Conservation (phyloP, 2,113 vertebrate species). For the Parus major region DNA sequence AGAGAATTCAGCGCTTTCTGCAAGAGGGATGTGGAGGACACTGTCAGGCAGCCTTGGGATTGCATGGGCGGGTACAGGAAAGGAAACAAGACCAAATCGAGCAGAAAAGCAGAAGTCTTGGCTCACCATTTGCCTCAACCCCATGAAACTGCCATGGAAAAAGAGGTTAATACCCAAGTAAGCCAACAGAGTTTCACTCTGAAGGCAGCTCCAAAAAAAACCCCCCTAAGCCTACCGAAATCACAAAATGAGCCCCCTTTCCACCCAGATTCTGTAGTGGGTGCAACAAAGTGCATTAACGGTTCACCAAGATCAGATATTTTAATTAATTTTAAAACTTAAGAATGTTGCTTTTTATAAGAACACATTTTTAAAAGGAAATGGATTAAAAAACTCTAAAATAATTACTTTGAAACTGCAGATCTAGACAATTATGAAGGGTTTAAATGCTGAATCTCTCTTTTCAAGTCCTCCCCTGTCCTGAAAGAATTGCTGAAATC, state of each 20-base stretch:
- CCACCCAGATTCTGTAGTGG: background rate
- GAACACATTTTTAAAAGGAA: background rate
- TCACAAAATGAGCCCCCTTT: background rate
- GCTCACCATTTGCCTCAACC: background rate
- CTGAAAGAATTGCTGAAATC: background rate
- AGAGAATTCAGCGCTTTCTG: background rate
- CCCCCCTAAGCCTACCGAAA: background rate
- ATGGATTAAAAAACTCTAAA: background rate
- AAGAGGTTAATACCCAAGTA: background rate
- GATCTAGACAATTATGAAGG: background rate
- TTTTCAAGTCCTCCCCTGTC: background rate
- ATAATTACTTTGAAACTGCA: background rate
- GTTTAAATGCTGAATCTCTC: background rate
- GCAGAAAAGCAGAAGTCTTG: conserved; percentile 42
- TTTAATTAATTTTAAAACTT: background rate
- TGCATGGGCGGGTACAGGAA: background rate
- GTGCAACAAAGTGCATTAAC: background rate
- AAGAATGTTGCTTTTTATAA: background rate
- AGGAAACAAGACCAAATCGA: background rate
- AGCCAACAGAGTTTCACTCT: background rate
- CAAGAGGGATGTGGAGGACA: background rate
- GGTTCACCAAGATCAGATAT: background rate
- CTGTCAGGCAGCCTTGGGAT: background rate
- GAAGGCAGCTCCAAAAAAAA: conserved; percentile 12
- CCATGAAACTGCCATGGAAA: conserved; percentile 8